A percentile compares a stretch with the other conserved stretches of the same genome.
Evolutionary conservation across 2,113 vertebrate species (phyloP).

Genomic region (Otocyon megalotis): DNA sequence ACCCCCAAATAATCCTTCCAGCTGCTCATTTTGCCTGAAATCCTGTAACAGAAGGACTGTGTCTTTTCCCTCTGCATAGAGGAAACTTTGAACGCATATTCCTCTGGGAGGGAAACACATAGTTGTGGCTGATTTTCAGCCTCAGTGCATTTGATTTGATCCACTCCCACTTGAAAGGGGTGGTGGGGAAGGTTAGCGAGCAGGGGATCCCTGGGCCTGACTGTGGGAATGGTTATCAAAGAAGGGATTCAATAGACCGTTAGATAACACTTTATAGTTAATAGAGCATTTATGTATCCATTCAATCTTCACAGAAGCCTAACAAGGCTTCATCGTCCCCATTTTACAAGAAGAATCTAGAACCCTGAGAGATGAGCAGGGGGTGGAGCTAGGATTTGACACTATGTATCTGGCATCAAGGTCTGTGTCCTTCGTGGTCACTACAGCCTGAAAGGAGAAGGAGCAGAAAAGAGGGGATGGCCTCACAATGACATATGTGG

Average conservation of each 20-base stretch:
- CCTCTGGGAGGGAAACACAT: background rate
- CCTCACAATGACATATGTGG: background rate
- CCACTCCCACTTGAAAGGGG: background rate
- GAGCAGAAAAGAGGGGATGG: background rate
- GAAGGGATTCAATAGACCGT: background rate
- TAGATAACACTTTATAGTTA: background rate
- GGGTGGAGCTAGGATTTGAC: background rate
- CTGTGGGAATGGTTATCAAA: background rate
- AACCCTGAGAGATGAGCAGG: background rate
- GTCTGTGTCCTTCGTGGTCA: background rate
- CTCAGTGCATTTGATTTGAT: background rate
- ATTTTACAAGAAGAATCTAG: background rate
- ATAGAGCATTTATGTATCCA: background rate
- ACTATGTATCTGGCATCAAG: background rate
- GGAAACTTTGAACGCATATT: background rate
- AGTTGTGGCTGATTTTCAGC: background rate
- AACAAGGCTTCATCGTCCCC: background rate
- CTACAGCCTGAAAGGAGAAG: background rate
- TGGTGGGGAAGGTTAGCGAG: background rate
- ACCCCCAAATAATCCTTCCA: background rate
- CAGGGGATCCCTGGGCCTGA: background rate
- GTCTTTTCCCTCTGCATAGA: background rate
- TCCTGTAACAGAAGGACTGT: background rate
- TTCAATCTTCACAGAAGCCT: background rate
- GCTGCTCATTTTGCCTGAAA: slow-evolving; percentile 30